phyloP scores from a whole-genome alignment of 1,140 invertebrate species.

The Acromyrmex echinatior region DNA sequence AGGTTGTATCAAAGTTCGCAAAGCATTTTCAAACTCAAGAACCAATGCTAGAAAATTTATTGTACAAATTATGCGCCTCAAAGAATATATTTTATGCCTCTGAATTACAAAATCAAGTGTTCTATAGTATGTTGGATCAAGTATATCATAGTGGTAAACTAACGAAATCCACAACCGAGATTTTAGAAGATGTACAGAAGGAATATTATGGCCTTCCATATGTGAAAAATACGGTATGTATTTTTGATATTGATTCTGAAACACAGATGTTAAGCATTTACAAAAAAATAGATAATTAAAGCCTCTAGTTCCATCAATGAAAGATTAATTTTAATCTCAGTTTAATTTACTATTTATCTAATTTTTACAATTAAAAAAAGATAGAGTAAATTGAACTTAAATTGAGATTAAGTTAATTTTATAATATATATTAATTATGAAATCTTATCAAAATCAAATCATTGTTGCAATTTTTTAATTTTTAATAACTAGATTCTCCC shows the following conservation, averaged over 20 bases:
- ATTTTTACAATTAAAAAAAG: too few relatives aligned
- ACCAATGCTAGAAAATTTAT: conserved; percentile 92
- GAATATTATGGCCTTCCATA: conserved; percentile 95
- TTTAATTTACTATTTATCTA: too few relatives aligned
- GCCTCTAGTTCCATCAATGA: too few relatives aligned
- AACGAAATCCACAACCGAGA: conserved; percentile 90
- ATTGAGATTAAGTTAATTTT: too few relatives aligned
- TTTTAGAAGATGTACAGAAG: conserved; percentile 93
- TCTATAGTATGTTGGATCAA: conserved; percentile 92
- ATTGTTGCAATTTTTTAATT: conserved; percentile 1
- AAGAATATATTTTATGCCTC: conserved; percentile 95
- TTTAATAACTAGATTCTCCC: background rate
- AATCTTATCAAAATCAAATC: background rate
- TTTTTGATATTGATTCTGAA: background rate
- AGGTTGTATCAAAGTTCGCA: conserved; percentile 95
- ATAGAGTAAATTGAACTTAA: too few relatives aligned
- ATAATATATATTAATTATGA: too few relatives aligned
- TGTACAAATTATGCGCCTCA: conserved; percentile 92
- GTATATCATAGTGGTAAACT: conserved; percentile 92
- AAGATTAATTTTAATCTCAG: too few relatives aligned
- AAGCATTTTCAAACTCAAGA: conserved; percentile 96
- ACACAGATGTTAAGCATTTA: background rate
- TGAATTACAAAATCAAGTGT: conserved; percentile 96
- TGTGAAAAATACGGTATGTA: conserved; percentile 93
- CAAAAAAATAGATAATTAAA: background rate